phyloP scores from a whole-genome alignment of 2,113 vertebrate species.

The Ceuthmochares aereus region DNA sequence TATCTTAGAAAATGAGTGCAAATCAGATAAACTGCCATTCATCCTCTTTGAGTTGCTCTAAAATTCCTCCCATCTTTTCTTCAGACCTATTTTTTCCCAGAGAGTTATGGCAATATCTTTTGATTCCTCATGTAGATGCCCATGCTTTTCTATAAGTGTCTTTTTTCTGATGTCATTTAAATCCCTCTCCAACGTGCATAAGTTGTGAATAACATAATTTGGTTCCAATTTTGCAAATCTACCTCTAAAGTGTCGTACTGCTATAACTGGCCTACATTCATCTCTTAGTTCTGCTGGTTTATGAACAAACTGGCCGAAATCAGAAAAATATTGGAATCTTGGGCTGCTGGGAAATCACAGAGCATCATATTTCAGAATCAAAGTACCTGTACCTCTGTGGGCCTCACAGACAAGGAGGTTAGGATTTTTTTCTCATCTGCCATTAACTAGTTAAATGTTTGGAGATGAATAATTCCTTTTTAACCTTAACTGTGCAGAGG shows the following conservation, averaged over 20 bases:
- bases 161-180: background rate
- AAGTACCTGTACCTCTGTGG: background rate
- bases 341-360: background rate
- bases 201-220: background rate
- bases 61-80: background rate
- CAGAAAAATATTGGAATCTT: background rate
- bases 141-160: background rate
- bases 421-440: background rate
- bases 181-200: background rate
- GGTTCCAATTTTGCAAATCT: background rate
- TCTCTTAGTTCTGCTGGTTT: background rate
- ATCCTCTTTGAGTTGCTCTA: background rate
- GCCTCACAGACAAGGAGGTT: background rate
- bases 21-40: conserved; percentile 9
- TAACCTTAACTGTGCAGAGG: background rate
- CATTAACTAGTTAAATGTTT: background rate
- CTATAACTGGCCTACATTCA: background rate
- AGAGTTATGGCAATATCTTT: background rate
- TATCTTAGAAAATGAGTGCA: background rate
- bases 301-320: background rate
- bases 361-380: background rate
- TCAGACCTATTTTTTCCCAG: background rate
- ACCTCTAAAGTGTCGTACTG: background rate
- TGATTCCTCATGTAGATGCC: background rate
- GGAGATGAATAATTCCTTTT: background rate